Evolutionary conservation across 2,888 invertebrate genomes (phyloP).

Genomic region (Cosmopolites sordidus): DNA sequence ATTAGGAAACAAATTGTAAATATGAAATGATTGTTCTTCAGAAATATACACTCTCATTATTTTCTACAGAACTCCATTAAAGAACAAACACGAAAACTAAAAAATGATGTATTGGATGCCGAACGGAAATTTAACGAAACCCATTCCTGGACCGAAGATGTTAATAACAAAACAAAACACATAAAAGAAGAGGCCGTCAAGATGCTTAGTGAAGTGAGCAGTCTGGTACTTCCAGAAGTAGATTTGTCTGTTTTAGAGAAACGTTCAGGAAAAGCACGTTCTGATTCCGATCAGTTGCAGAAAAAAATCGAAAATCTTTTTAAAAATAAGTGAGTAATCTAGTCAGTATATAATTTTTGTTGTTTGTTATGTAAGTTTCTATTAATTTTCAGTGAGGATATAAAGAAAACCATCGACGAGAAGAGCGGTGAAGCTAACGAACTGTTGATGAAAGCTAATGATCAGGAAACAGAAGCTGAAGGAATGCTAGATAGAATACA

Average conservation of each 20-base stretch:
- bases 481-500: conserved; percentile 77
- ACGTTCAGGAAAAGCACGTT: conserved; percentile 64
- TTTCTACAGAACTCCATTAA: neutral
- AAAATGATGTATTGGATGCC: conserved; percentile 63
- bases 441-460: conserved; percentile 59
- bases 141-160: conserved; percentile 66
- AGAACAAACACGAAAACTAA: conserved; percentile 63
- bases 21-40: too few species aligned
- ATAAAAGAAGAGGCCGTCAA: conserved; percentile 75
- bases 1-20: too few species aligned
- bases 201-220: conserved; percentile 74
- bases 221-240: conserved; percentile 74
- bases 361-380: too few species aligned
- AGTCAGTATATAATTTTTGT: too few species aligned
- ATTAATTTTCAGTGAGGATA: conserved; percentile 52
- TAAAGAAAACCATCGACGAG: conserved; percentile 59
- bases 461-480: conserved; percentile 74
- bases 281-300: conserved; percentile 62
- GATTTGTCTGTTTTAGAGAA: conserved; percentile 66
- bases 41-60: too few species aligned
- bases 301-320: conserved; percentile 53
- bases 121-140: conserved; percentile 68
- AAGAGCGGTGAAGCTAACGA: conserved; percentile 63
- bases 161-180: conserved; percentile 67
- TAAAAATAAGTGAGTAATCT: conserved; percentile 43